Conservation (phyloP, 2,113 vertebrate genomes). For the Lamprologus callipterus region DNA sequence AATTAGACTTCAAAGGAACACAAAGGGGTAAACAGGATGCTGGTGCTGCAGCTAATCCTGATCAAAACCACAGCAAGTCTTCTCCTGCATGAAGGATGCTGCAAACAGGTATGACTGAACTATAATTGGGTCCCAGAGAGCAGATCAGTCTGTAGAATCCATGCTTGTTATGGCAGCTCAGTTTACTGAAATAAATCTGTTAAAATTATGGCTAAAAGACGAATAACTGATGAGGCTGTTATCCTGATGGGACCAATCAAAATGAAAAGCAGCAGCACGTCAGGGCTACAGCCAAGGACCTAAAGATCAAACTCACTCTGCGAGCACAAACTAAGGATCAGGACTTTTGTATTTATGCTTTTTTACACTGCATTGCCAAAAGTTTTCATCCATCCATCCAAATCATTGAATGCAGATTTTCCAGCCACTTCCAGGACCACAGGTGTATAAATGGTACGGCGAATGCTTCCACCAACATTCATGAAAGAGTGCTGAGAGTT, state of each 20-base stretch:
- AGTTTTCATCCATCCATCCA: not conserved
- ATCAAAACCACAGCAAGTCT: not conserved
- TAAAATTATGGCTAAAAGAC: not conserved
- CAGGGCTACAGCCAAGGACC: not conserved
- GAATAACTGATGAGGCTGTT: not conserved
- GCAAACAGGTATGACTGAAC: not conserved
- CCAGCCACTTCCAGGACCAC: not conserved
- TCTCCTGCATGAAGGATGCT: not conserved
- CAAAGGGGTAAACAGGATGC: not conserved
- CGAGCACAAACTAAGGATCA: not conserved
- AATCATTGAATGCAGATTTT: not conserved
- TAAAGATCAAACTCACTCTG: not conserved
- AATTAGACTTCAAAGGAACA: not conserved
- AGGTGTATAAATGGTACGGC: rapidly evolving
- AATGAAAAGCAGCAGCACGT: not conserved
- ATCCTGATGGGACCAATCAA: not conserved
- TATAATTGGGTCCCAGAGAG: not conserved
- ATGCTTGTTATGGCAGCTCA: not conserved
- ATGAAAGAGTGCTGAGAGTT: not conserved
- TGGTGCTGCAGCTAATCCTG: not conserved
- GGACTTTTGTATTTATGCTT: not conserved
- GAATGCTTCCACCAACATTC: not conserved
- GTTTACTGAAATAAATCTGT: not conserved
- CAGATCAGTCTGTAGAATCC: not conserved
- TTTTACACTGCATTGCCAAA: not conserved